Evolutionary conservation across 2,113 vertebrate genomes (phyloP), one percentile per base, ranked within the genome.

Genomic region (Caranx melampygus): DNA sequence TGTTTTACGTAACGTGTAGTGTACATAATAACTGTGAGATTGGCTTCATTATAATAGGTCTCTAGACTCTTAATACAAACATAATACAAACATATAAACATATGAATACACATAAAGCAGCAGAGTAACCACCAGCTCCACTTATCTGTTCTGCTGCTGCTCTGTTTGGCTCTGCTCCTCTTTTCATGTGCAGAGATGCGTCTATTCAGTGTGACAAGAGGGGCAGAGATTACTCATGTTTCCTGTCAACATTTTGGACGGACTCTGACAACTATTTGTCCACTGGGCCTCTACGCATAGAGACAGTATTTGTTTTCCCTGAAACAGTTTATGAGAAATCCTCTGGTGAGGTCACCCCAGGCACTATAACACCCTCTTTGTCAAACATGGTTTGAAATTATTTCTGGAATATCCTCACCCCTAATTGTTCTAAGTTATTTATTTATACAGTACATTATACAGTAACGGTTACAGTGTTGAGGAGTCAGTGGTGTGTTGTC

Each of bases 201-300:
- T 84, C 68, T 75, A 84, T 74, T 77, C 60, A 52, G 47, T 54
- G 47, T 82, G 83, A 82, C 69, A 65, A 57, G 44, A 37, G 57
- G 40, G 64, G 51, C 60, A 78, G 44, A 65, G 57, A 82, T 88
- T 74, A 74, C 78, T 85, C 74, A 67, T 79, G 80, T 83, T 81
- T 79, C 60, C 61, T 68, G 73, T 87, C 62, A 78, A 69, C 65
- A 69, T 62, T 78, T 66, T 73, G 79, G 77, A 85, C 62, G 58
- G 21, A 68, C 57, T 35, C 13, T 60, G 20, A 57, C 59, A 74
- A 49, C 51, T 44, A 78, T 74, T 65, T 55, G 20, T 74, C 54
- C 44, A 57, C 54, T 66, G 47, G 68, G 51, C 75, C 52, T 82
- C 62, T 18, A 31, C 52, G 72, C 21, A 40, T 49, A 40, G 37